Evolutionary conservation across 2,113 vertebrate species (phyloP).

Genomic region (Manacus vitellinus): DNA sequence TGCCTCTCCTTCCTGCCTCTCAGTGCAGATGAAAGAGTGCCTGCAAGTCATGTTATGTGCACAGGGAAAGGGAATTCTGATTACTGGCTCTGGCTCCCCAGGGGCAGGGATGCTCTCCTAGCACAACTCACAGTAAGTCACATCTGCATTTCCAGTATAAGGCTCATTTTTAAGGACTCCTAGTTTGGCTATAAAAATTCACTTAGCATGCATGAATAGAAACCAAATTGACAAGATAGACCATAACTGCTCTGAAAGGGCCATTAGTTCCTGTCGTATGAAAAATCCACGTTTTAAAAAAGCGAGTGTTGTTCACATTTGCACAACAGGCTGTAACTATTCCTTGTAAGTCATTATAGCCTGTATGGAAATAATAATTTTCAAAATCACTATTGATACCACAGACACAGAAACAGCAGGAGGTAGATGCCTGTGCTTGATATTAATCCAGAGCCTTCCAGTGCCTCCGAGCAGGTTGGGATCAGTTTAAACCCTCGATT

Average conservation of each 20-base stretch:
- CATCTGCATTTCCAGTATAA: conserved; percentile 50
- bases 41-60: not conserved
- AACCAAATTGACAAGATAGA: conserved; percentile 56
- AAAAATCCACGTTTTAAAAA: conserved; percentile 21
- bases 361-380: conserved; percentile 3
- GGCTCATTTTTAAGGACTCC: conserved; percentile 61
- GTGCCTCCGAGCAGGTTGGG: not conserved
- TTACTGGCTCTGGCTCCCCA: conserved; percentile 30
- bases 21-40: conserved; percentile 37
- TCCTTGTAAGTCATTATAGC: conserved; percentile 26
- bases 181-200: conserved; percentile 58
- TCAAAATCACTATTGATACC: conserved; percentile 18
- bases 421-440: not conserved
- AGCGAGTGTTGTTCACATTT: conserved; percentile 33
- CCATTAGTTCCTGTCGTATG: conserved; percentile 38
- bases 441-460: not conserved
- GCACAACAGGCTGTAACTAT: conserved; percentile 20
- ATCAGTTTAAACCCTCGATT: not conserved
- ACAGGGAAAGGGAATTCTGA: conserved; percentile 7
- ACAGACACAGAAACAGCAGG: not conserved
- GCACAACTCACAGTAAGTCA: conserved; percentile 2
- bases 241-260: conserved; percentile 48
- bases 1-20: conserved; percentile 34
- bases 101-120: conserved; percentile 23
- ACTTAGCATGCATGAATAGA: conserved; percentile 51